Evolutionary conservation across 2,113 vertebrate genomes (phyloP).

Genomic region (Paracanthobrama guichenoti): DNA sequence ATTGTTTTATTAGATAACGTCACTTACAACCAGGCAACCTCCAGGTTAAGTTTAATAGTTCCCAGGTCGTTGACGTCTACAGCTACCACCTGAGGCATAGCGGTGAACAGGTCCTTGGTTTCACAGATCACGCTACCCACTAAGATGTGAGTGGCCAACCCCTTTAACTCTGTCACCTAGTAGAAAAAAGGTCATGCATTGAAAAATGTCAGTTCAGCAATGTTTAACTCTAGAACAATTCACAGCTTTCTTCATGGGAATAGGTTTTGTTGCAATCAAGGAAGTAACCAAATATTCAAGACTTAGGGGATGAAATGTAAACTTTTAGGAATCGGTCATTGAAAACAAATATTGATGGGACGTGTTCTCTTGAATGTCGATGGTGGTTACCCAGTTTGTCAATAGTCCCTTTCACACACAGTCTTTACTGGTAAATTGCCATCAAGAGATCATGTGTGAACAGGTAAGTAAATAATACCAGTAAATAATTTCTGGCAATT

Average conservation of each 20-base stretch:
- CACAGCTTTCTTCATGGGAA: not conserved
- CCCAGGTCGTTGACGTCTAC: slow-evolving; percentile 98
- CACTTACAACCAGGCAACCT: slow-evolving; percentile 85
- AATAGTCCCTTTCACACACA: too few relatives aligned
- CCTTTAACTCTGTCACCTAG: slow-evolving; percentile 96
- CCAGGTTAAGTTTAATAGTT: slow-evolving; percentile 96
- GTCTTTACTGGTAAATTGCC: too few relatives aligned
- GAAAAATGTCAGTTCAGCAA: not conserved
- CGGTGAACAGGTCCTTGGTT: slow-evolving; percentile 96
- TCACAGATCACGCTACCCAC: slow-evolving; percentile 97
- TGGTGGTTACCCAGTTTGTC: not conserved
- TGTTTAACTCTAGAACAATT: not conserved
- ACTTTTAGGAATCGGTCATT: not conserved
- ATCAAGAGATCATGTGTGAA: too few relatives aligned
- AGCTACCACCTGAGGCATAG: slow-evolving; percentile 93
- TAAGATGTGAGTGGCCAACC: slow-evolving; percentile 90
- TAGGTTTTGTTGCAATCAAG: not conserved
- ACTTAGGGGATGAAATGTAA: not conserved
- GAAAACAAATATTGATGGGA: not conserved
- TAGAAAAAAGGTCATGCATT: not conserved
- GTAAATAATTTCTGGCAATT: too few relatives aligned
- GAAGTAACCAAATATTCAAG: not conserved
- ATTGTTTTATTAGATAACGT: not conserved
- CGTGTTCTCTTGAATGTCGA: not conserved
- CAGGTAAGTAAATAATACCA: too few relatives aligned